These are phyloP conservation scores for Steinernema hermaphroditum DNA, from an alignment of 2,888 invertebrate species.

Conservation along the genomic window DNA sequence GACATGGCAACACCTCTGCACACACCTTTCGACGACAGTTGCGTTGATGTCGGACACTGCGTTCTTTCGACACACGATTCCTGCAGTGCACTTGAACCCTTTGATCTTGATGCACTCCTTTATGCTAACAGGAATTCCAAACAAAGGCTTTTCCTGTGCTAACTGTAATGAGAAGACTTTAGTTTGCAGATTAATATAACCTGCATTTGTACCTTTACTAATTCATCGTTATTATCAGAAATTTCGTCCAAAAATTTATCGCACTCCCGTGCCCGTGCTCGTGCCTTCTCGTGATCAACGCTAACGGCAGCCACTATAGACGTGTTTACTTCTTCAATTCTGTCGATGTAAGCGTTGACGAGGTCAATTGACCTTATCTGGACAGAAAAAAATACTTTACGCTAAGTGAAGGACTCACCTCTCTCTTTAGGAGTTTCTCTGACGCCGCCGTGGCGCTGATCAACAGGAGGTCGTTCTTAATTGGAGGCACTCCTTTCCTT, in stretches of 20 bases:
- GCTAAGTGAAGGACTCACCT: conserved; percentile 33
- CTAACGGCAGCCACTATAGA: conserved; percentile 45
- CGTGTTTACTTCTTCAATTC: conserved; percentile 44
- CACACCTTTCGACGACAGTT: conserved; percentile 32
- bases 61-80: conserved; percentile 33
- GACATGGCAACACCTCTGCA: not conserved
- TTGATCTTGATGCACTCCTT: conserved; percentile 40
- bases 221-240: conserved; percentile 9
- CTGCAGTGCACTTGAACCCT: conserved; percentile 36
- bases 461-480: conserved; percentile 42
- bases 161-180: not conserved
- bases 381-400: not conserved
- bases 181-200: not conserved
- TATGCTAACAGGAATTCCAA: conserved; percentile 42
- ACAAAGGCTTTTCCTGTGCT: conserved; percentile 37
- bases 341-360: conserved; percentile 46
- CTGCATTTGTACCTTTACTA: conserved; percentile 7
- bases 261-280: conserved; percentile 33
- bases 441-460: conserved; percentile 44
- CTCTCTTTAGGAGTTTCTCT: conserved; percentile 42
- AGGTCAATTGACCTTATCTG: conserved; percentile 35
- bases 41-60: conserved; percentile 34
- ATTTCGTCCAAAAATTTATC: conserved; percentile 37
- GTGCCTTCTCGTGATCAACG: conserved; percentile 41
- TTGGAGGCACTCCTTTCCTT: conserved; percentile 3